Evolutionary conservation across 2,113 vertebrate genomes (phyloP), one percentile per base, ranked within the genome.

Genomic region (Actenoides lindsayi): DNA sequence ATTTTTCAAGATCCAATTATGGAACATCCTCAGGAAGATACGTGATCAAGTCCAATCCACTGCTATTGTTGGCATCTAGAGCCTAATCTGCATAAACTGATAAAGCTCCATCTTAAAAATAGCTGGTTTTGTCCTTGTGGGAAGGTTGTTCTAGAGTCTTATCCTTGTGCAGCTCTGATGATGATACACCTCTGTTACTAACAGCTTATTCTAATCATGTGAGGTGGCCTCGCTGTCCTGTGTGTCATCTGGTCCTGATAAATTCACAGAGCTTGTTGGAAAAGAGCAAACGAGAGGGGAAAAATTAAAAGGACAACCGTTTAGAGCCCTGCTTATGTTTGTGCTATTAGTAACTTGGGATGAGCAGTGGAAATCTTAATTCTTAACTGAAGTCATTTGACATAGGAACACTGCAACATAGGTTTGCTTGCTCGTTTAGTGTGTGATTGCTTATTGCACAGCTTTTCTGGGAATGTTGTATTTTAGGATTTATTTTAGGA

Each of bases 31-130:
- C 81, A 89, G 83, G 76, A 89, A 78, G 76, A 68, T 68, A 24
- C 1, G 14, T 44, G 39, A 90, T 70, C 21, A 41, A 90, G 62
- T 85, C 69, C 44, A 91, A 83, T 93, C 89, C 41, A 20, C 25
- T 90, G 50, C 94, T 96, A 96, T 96, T 94, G 21, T 93, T 93
- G 87, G 91, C 62, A 90, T 31, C 84, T 88, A 94, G 77, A 96
- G 87, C 84, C 77, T 97, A 96, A 96, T 95, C 95, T 94, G 31
- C 73, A n/a, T 95, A 79, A 96, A 87, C 81, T 88, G 95, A 93
- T 96, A 89, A 91, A 86, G 70, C 50, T 94, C 70, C 75, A 0
- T 82, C 84, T 85, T 90, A 85, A 83, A 96, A 85, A 74, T 83
- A 93, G 87, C 41, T 50, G 31, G 39, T 65, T 74, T 75, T 71